Percentiles rank a stretch among this genome's conserved stretches.
Conservation (phyloP, 1,140 invertebrate species). For the Laodelphax striatellus region DNA sequence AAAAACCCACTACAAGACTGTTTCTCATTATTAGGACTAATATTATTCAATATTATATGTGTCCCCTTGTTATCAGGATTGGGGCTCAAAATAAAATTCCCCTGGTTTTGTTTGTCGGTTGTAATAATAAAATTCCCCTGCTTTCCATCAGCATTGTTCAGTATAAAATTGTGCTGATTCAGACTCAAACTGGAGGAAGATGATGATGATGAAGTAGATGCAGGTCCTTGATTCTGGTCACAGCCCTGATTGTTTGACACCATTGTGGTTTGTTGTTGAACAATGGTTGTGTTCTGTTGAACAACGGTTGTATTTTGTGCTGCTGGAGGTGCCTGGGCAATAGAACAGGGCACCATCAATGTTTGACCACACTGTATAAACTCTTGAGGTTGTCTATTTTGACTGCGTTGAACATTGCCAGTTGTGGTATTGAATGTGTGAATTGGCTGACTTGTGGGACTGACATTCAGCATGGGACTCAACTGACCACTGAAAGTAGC, state of each 20-base stretch:
- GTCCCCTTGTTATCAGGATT: slow-evolving; percentile 19
- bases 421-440: slow-evolving; percentile 6
- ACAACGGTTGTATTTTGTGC: slow-evolving; percentile 31
- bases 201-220: slow-evolving; percentile 13
- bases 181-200: slow-evolving; percentile 18
- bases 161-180: slow-evolving; percentile 21
- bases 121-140: slow-evolving; percentile 26
- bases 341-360: slow-evolving; percentile 57
- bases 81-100: slow-evolving; percentile 26
- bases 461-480: slow-evolving; percentile 62
- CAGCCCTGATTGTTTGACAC: slow-evolving; percentile 52
- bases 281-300: slow-evolving; percentile 56
- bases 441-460: slow-evolving; percentile 44
- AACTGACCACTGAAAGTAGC: slow-evolving; percentile 51
- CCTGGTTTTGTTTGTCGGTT: slow-evolving; percentile 19
- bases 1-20: slow-evolving; percentile 18
- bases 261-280: slow-evolving; percentile 54
- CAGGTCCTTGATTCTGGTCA: slow-evolving; percentile 5
- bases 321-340: slow-evolving; percentile 39
- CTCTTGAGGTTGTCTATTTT: slow-evolving; percentile 32
- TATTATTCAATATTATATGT: slow-evolving; percentile 21
- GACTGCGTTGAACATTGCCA: slow-evolving; percentile 1
- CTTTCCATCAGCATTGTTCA: slow-evolving; percentile 20
- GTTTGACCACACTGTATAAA: slow-evolving; percentile 45
- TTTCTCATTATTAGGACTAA: slow-evolving; percentile 9